Base-by-base conservation (phyloP, 2,888 invertebrate genomes). In the Thymelicus lineola region DNA sequence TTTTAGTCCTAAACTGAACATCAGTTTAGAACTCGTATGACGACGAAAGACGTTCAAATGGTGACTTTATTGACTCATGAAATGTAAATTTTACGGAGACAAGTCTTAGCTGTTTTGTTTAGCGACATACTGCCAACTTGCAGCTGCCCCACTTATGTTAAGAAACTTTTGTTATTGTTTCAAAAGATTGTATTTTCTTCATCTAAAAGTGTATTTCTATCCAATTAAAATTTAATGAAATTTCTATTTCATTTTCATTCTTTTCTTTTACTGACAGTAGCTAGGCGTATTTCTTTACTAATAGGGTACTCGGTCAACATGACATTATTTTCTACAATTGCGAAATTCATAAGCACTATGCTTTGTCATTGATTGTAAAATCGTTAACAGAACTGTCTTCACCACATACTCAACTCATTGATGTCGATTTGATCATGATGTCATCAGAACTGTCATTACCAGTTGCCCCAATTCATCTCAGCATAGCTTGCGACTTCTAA, bases 391-490 rank as follows among this genome's bases (percentile, higher is more conserved):
- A 59, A 65, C 59, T 64, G 71, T 65, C 72, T 73, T 75, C 69
- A 66, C 71, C 62, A 70, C 50, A 62, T 38, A 35, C 62, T 59
- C 35, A n/a, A n/a, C n/a, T n/a, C n/a, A 70, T 72, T 67, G 60
- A 59, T 66, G 48, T 42, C 53, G 65, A 45, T 57, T 67, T 36
- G 53, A 42, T 60, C 50, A 75, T 86, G 86, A 84, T 81, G 83
- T 86, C 87, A 87, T 79, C 76, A 74, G 77, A 76, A 72, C 74
- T 75, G 66, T 75, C 79, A 86, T 89, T 87, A 84, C 80, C 86
- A 87, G 84, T 87, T 88, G 87, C 82, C 82, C 88, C 79, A 87
- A 79, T 84, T 87, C 68, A 63, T 42, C 15, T 53, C 71, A 74
- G 78, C 77, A 75, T 75, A 77, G 74, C 75, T 79, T 75, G 75